Evolutionary conservation across 2,113 vertebrate genomes (phyloP), one percentile per base, ranked within the genome.

Genomic region (Callipepla californica): DNA sequence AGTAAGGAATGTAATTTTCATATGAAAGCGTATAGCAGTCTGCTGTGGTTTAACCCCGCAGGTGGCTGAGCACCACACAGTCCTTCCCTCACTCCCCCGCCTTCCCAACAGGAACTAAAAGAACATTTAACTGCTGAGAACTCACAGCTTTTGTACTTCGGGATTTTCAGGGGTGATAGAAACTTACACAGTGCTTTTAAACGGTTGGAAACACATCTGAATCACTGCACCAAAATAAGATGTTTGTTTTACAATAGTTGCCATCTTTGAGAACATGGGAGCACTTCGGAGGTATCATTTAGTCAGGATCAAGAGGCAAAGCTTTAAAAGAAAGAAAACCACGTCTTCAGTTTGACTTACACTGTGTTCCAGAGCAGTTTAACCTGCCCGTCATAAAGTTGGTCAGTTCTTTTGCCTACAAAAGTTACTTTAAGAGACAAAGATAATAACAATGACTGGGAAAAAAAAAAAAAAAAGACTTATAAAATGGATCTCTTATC

Each of bases 401-500:
- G 17, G 42, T 59, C 23, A 69, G 16, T 26, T 61, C 7, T 32
- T 66, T 75, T 65, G 69, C 61, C 23, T 30, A 47, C 69, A 85
- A 40, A 72, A 44, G 47, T 61, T 61, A 53, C 8, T 25, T n/a
- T 44, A 70, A 23, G 59, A 36, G 15, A 26, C 13, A 58, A n/a
- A 34, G 57, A 58, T 3, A 58, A 34, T n/a, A 58, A 58, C 32
- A 59, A 36, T 23, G 34, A 59, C 14, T 36, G 13, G 40, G 68
- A 87, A 83, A 80, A n/a, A 59, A 84, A 84, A 36, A 36, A 36
- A 36, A 36, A 36, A 36, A 36, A 36, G 36, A 36, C 36, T 36
- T 36, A 36, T 36, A 36, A 36, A 97, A 93, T 94, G 87, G 87
- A 98, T 87, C 92, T 97, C 97, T 89, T 97, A 96, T 95, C 97